These are phyloP conservation scores for Catocala sponsa DNA, from an alignment of 2,888 invertebrate genomes.

Conservation along the genomic window DNA sequence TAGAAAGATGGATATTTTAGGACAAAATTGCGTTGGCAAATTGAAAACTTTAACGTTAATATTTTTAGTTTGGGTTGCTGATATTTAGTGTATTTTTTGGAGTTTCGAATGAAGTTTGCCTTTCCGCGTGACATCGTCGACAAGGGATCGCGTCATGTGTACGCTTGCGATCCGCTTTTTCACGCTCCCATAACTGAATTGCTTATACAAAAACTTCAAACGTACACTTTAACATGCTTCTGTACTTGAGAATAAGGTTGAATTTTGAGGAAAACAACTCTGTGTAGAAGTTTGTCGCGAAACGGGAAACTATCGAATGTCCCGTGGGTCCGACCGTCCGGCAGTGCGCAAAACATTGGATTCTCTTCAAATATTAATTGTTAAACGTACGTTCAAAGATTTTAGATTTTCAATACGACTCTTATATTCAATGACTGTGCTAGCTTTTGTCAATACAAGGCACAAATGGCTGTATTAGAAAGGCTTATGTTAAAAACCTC, in stretches of 20 bases:
- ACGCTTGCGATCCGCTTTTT: conserved; percentile 63
- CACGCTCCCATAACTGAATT: conserved; percentile 66
- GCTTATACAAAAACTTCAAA: conserved; percentile 49
- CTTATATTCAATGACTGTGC: no score
- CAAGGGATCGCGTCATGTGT: conserved; percentile 63
- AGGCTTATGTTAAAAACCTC: no score
- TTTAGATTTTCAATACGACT: conserved; percentile 27
- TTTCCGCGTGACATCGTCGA: conserved; percentile 62
- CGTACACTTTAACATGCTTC: conserved; percentile 17
- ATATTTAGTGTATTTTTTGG: conserved; percentile 28
- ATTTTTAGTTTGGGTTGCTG: conserved; percentile 20
- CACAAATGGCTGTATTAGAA: no score
- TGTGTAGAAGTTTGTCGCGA: conserved; percentile 21
- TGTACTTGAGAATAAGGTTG: conserved; percentile 35
- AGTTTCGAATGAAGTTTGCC: conserved; percentile 57
- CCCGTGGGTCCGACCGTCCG: conserved; percentile 50
- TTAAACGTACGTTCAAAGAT: conserved; percentile 33
- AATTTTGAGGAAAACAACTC: conserved; percentile 21
- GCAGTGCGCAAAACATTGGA: conserved; percentile 54
- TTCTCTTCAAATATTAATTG: conserved; percentile 59
- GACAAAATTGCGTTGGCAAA: conserved; percentile 9
- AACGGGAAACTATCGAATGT: conserved; percentile 48
- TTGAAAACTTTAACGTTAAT: conserved; percentile 13
- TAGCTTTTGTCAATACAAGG: no score
- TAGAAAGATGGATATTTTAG: no score